A percentile compares a stretch with the other conserved stretches of the same genome.
phyloP scores from a whole-genome alignment of 2,113 vertebrate genomes.

The Synodontis membranacea region DNA sequence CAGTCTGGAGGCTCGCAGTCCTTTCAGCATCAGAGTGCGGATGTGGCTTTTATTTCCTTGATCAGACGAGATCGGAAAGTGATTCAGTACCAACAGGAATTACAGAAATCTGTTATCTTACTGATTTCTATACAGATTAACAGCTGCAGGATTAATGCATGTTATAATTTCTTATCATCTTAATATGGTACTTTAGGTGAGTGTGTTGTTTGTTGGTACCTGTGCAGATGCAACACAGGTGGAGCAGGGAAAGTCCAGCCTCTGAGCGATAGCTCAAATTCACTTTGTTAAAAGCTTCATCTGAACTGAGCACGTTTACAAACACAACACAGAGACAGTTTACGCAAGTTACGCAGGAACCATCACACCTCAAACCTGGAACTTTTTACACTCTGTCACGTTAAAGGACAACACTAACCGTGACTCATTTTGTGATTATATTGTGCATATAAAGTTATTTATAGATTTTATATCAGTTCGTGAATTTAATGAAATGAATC shows the following conservation, averaged over 20 bases:
- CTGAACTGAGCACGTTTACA: slow-evolving; percentile 75
- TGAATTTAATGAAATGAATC: neutral
- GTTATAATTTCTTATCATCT: neutral
- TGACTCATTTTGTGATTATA: neutral
- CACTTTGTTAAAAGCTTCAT: slow-evolving; percentile 92
- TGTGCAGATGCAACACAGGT: slow-evolving; percentile 87
- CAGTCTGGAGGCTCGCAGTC: slow-evolving; percentile 86
- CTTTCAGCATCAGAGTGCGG: slow-evolving; percentile 86
- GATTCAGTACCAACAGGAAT: neutral
- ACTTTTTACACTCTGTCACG: neutral
- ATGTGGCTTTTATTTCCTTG: slow-evolving; percentile 87
- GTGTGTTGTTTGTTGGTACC: slow-evolving; percentile 66
- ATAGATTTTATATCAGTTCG: neutral
- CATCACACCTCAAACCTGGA: neutral
- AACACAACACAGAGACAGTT: slow-evolving; percentile 45
- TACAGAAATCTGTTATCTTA: neutral
- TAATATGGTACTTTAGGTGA: neutral
- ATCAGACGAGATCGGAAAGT: neutral
- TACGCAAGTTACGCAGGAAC: neutral
- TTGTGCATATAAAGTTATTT: neutral
- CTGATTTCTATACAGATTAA: neutral
- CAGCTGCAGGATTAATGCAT: neutral
- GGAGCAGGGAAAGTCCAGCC: slow-evolving; percentile 87
- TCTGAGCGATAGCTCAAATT: slow-evolving; percentile 90
- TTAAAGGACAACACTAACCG: neutral